These are phyloP conservation scores for Alethe castanea DNA, from an alignment of 2,113 vertebrate genomes.

Conservation along the genomic window DNA sequence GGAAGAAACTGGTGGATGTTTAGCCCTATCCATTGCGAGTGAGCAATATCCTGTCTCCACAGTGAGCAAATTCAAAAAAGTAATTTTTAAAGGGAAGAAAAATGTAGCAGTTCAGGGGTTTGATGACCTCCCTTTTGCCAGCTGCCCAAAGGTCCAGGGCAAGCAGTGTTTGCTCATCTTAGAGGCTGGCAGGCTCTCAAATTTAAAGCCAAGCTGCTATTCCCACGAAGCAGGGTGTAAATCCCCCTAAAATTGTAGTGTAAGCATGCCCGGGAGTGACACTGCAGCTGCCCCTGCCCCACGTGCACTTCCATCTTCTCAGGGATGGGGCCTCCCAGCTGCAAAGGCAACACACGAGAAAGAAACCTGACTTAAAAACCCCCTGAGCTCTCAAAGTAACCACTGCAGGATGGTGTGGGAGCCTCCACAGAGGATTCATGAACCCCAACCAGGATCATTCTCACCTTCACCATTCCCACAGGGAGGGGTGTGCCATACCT, in stretches of 20 bases:
- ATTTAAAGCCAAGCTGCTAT: not conserved
- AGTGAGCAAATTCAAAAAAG: not conserved
- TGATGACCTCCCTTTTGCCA: slow-evolving; percentile 48
- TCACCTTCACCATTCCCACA: not conserved
- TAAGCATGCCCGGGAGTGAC: not conserved
- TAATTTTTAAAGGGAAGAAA: slow-evolving; percentile 14
- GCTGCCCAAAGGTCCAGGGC: slow-evolving; percentile 25
- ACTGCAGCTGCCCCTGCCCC: not conserved
- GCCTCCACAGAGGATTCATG: not conserved
- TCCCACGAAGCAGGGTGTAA: not conserved
- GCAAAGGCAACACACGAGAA: not conserved
- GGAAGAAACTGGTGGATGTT: slow-evolving; percentile 57
- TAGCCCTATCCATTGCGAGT: slow-evolving; percentile 41
- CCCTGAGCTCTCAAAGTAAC: not conserved
- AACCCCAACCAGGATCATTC: not conserved
- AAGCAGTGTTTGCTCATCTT: not conserved
- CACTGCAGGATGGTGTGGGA: not conserved
- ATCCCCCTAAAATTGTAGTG: not conserved
- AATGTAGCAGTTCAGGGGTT: slow-evolving; percentile 36
- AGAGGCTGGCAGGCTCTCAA: accelerated
- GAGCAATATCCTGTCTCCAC: slow-evolving; percentile 52
- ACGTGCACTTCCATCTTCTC: not conserved
- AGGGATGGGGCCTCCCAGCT: accelerated
- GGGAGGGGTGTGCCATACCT: not conserved
- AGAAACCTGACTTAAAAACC: not conserved